phyloP scores from a whole-genome alignment of 1,140 invertebrate genomes.

The Brachionus rotundiformis region DNA sequence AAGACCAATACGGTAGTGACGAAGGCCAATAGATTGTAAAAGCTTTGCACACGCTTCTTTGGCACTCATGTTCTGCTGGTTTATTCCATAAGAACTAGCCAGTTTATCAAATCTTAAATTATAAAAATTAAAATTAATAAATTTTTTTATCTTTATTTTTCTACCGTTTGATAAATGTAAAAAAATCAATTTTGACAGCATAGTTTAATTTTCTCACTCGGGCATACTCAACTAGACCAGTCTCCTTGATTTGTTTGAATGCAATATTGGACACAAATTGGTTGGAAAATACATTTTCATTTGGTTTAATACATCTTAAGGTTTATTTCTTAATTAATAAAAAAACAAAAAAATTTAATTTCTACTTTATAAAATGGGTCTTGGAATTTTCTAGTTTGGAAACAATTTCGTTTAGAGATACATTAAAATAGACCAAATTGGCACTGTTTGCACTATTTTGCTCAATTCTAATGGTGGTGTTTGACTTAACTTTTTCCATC shows the following conservation, averaged over 20 bases:
- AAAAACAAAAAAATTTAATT: no score
- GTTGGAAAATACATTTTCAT: constrained; percentile 36
- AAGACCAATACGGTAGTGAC: constrained; percentile 19
- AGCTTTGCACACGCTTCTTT: constrained; percentile 42
- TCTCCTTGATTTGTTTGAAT: constrained; percentile 91
- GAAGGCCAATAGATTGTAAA: background rate
- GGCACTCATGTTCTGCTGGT: background rate
- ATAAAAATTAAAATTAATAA: background rate
- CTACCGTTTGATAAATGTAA: background rate
- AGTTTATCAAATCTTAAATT: constrained; percentile 18
- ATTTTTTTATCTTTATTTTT: no score
- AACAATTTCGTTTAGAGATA: constrained; percentile 6
- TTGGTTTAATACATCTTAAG: constrained; percentile 48
- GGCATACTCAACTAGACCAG: constrained; percentile 99
- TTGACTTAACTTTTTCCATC: constrained; percentile 31
- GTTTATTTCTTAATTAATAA: no score
- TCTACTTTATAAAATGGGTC: constrained; percentile 24
- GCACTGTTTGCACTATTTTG: background rate
- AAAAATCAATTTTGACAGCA: constrained; percentile 64
- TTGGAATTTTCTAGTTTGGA: constrained; percentile 38
- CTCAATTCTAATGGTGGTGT: constrained; percentile 13
- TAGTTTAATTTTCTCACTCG: constrained; percentile 93
- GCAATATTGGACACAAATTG: constrained; percentile 48
- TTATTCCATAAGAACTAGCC: background rate
- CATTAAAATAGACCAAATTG: constrained; percentile 46